Evolutionary conservation across 2,888 invertebrate genomes (phyloP).

Genomic region (Scaptomyza polygonia): DNA sequence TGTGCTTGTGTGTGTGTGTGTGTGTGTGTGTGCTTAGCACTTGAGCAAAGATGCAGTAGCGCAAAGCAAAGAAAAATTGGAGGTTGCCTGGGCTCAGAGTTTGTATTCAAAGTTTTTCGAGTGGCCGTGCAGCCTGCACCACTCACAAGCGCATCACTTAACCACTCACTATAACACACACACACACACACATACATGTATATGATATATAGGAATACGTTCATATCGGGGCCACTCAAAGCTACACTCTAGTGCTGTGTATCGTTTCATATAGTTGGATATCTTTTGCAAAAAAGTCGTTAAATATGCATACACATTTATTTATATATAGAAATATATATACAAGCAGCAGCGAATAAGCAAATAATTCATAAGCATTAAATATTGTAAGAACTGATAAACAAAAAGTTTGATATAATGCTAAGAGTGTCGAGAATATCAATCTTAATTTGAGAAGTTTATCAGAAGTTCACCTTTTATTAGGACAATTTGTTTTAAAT

Average conservation of each 20-base stretch:
- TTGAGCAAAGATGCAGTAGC: constrained; percentile 62
- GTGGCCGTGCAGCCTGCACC: constrained; percentile 39
- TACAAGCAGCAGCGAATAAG: not conserved
- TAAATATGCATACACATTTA: constrained; percentile 46
- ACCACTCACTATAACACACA: constrained; percentile 19
- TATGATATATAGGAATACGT: constrained; percentile 20
- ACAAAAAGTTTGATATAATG: no score
- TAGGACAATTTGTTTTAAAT: no score
- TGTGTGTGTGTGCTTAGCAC: constrained; percentile 56
- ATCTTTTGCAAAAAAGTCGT: constrained; percentile 25
- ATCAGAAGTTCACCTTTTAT: no score
- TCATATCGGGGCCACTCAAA: constrained; percentile 55
- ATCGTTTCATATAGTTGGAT: constrained; percentile 43
- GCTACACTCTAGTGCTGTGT: constrained; percentile 36
- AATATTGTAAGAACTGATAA: no score
- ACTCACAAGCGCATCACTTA: constrained; percentile 28
- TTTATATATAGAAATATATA: not conserved
- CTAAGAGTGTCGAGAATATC: not conserved
- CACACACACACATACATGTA: not conserved
- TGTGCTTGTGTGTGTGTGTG: constrained; percentile 17
- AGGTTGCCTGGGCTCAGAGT: constrained; percentile 51
- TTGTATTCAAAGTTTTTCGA: constrained; percentile 58
- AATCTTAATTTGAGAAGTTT: constrained; percentile 21
- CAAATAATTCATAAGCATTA: no score
- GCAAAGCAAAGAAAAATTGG: constrained; percentile 57